Evolutionary conservation across 2,113 vertebrate genomes (phyloP).

Genomic region (Enhydra lutris): DNA sequence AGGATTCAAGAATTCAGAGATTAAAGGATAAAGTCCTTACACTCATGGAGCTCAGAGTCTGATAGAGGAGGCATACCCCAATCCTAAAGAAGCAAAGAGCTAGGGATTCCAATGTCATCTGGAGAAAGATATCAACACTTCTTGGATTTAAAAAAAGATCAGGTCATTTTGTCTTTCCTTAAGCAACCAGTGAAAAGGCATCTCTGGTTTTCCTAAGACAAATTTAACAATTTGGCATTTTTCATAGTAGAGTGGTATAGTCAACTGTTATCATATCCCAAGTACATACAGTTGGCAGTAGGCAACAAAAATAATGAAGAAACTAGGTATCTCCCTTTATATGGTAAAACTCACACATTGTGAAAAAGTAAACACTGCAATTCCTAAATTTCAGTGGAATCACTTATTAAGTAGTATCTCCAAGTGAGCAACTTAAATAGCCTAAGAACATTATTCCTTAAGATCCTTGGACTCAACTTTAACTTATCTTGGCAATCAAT

Average conservation of each 20-base stretch:
- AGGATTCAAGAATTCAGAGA: background rate
- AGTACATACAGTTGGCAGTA: background rate
- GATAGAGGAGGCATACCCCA: background rate
- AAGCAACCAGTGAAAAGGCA: background rate
- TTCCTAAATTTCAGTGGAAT: background rate
- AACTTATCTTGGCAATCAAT: background rate
- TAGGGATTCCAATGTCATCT: background rate
- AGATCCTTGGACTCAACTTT: background rate
- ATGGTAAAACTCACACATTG: background rate
- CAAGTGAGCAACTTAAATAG: background rate
- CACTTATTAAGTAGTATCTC: background rate
- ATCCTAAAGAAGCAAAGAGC: background rate
- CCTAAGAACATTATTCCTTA: background rate
- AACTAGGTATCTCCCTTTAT: background rate
- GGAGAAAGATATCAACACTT: background rate
- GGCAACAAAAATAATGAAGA: constrained; percentile 17
- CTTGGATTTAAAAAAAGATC: background rate
- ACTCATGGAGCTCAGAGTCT: too few relatives aligned
- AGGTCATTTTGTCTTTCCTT: background rate
- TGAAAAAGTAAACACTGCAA: background rate
- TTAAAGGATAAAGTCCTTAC: background rate
- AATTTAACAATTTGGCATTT: background rate
- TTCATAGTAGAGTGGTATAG: background rate
- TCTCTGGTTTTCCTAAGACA: background rate
- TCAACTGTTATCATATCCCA: background rate